Evolutionary conservation across 2,113 vertebrate species (phyloP).

Genomic region (Prolemur simus): DNA sequence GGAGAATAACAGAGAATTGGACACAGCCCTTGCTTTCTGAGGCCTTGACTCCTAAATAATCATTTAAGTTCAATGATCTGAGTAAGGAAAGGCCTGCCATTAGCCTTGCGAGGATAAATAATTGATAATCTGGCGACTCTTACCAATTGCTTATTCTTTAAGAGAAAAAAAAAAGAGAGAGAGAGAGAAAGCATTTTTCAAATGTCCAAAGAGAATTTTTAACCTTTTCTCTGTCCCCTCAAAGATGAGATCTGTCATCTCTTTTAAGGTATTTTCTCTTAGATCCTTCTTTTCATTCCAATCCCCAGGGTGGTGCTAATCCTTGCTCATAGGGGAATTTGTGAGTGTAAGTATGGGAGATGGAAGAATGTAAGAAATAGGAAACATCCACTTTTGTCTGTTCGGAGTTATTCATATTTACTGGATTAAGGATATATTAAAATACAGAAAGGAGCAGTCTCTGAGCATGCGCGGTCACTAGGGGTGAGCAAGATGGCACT

Average conservation of each 20-base stretch:
- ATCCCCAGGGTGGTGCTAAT: neutral
- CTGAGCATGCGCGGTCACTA: fast-evolving
- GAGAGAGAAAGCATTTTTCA: neutral
- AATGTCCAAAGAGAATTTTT: neutral
- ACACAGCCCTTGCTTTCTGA: neutral
- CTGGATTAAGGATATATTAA: neutral
- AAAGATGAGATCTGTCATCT: neutral
- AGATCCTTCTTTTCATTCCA: neutral
- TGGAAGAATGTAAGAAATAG: neutral
- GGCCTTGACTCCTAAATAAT: neutral
- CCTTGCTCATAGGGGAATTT: neutral
- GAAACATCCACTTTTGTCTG: neutral
- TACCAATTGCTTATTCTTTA: neutral
- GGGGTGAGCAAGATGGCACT: neutral
- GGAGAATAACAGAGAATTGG: neutral
- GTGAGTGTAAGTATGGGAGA: neutral
- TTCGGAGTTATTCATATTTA: neutral
- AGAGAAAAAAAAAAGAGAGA: neutral
- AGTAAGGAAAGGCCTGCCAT: neutral
- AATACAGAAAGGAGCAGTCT: neutral
- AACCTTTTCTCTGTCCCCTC: neutral
- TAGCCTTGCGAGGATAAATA: neutral
- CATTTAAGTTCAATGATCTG: neutral
- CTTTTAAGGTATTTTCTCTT: neutral
- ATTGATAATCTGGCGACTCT: neutral